Base-by-base conservation (phyloP, 2,797 vertebrate species). In the Australoheros facetus region DNA sequence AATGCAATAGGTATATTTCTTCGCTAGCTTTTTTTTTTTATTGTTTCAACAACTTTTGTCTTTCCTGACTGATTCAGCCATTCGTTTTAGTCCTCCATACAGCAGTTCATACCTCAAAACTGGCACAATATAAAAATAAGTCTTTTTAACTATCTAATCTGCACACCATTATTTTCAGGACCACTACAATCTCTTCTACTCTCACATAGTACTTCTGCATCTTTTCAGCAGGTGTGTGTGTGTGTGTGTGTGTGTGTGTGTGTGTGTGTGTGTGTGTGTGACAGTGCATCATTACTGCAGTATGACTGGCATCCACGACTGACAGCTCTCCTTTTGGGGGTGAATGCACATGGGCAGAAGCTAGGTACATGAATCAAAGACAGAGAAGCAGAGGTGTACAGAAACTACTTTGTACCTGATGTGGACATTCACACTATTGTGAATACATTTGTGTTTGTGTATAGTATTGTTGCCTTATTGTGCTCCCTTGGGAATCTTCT, bases 261-360 rank as follows among this genome's bases (percentile, higher is more conserved):
- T 12, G 13, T 14, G 12, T 14, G 16, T 21, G 1, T 56, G 6
- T 32, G 19, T 42, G 53, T 48, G 26, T 23, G 32, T 7, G 37
- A 30, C 26, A 26, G 81, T 64, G 71, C 85, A 75, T 92, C 80
- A 90, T 92, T 91, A 89, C 70, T 69, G 72, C 10, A 26, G 79
- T 34, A 32, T 88, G 88, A 89, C 66, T 82, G 86, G 77, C 80
- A 87, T 84, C 73, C 69, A 73, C 81, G 83, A 86, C 88, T 92
- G 87, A 88, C 88, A 86, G 88, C 79, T 87, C 80, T 87, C 66
- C 83, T 80, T 90, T 81, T 79, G 60, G 73, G 82, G 83, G 71
- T 70, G 78, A 84, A 75, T 81, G 85, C 83, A 87, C 85, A 85
- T 19, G 13, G 75, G 74, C 66, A 71, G 73, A 70, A 75, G 55